These are phyloP conservation scores for Hydrochoerus hydrochaeris DNA, from an alignment of 2,113 vertebrate genomes.

Conservation along the genomic window DNA sequence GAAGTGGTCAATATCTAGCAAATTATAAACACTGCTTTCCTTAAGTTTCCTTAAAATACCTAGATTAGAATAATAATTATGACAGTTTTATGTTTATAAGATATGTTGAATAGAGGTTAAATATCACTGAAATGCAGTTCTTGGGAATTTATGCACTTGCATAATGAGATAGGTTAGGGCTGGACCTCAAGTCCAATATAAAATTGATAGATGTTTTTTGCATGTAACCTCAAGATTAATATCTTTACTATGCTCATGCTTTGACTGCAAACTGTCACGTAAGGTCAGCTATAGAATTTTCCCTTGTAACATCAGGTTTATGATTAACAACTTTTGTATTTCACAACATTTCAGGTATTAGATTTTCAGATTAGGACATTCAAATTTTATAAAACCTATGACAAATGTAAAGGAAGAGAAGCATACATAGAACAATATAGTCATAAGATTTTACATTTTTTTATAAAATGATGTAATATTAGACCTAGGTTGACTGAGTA, in stretches of 20 bases:
- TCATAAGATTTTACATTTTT: no score
- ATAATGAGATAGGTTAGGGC: background rate
- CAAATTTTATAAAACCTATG: background rate
- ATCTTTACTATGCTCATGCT: background rate
- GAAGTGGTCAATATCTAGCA: no score
- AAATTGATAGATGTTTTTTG: no score
- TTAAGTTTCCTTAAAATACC: background rate
- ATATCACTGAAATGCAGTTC: background rate
- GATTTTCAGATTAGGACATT: background rate
- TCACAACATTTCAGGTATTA: background rate
- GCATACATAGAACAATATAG: background rate
- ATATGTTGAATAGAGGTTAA: background rate
- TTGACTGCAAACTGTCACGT: background rate
- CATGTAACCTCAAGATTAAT: no score
- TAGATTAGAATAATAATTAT: background rate
- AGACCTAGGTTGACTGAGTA: no score
- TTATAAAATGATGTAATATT: no score
- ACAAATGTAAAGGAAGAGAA: background rate
- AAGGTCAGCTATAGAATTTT: background rate
- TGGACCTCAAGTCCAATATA: background rate
- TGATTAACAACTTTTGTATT: background rate
- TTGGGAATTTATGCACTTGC: no score
- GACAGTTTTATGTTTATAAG: background rate
- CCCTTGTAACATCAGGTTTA: background rate
- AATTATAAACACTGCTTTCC: background rate